Evolutionary conservation across 2,797 vertebrate genomes (phyloP), one percentile per base, ranked within the genome.

Genomic region (Echiichthys vipera): DNA sequence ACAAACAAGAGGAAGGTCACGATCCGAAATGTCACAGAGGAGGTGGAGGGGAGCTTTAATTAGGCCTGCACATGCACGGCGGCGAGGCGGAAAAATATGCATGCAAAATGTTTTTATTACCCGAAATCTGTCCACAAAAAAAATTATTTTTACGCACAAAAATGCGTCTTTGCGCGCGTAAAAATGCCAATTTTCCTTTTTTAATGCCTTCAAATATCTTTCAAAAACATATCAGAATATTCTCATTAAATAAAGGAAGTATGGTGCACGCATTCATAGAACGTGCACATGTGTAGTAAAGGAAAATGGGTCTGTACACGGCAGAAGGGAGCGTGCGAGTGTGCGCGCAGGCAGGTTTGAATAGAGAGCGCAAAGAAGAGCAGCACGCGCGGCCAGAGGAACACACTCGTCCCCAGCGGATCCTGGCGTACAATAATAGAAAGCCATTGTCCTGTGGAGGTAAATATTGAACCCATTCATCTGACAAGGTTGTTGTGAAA

Each of bases 381-480:
- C 61, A 59, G 59, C 67, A 55, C 55, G 25, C 71, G 17, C 65
- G 27, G 36, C 17, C 66, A 67, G 7, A 43, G 22, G 6, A 20
- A 51, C 59, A 12, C 0, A 9, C 39, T 46, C 78, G 32, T 65
- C 68, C 81, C 79, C 72, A 50, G 34, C 1, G 81, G 80, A 77
- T 46, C 55, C 54, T 7, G 47, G 32, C 51, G 39, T 10, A 57
- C 66, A 83, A 79, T 66, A 79, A 81, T 77, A 85, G 22, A 49
- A 18, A 65, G 57, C 69, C 57, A 34, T 75, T 83, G 85, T 90
- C 85, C 81, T 66, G 78, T 45, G 66, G 75, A 86, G 83, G 83
- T 76, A 90, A 90, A 90, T 80, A 86, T 77, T 86, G 81, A 37
- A 88, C 55, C 43, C 77, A 59, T 77, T 85, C 78, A 82, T 45